These are phyloP conservation scores for Atherinomorus stipes DNA, from an alignment of 2,113 vertebrate genomes.

Conservation along the genomic window DNA sequence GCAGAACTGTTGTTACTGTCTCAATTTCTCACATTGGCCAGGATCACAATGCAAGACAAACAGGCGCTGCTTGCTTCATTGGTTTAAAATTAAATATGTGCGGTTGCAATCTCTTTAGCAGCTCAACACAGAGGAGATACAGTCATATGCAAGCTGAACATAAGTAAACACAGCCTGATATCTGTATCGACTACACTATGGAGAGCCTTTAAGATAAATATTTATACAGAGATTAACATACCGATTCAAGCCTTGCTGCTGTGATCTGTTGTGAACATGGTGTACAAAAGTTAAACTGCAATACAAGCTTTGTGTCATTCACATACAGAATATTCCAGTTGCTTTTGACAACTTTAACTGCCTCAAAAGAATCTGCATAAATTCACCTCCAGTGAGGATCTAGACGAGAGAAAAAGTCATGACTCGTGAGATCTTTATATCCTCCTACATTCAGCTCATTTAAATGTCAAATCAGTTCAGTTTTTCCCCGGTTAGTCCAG, in stretches of 20 bases:
- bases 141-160: too few species aligned
- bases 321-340: too few species aligned
- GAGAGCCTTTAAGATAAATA: background rate
- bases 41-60: too few species aligned
- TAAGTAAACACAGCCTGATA: background rate
- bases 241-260: too few species aligned
- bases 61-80: background rate
- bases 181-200: background rate
- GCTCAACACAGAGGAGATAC: too few species aligned
- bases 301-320: too few species aligned
- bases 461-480: conserved; percentile 39
- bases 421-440: conserved; percentile 16
- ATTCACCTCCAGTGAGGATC: background rate
- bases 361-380: background rate
- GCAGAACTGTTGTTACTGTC: background rate
- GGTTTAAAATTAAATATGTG: background rate
- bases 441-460: conserved; percentile 11
- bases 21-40: background rate
- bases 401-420: background rate
- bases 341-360: background rate
- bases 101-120: too few species aligned
- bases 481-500: background rate
- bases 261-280: too few species aligned
- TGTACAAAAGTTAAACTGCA: too few species aligned
- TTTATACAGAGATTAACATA: too few species aligned